Percentiles rank a stretch among this genome's conserved stretches.
These are phyloP conservation scores for Drosophila parabipectinata DNA, from an alignment of 1,140 invertebrate genomes.

Conservation along the genomic window DNA sequence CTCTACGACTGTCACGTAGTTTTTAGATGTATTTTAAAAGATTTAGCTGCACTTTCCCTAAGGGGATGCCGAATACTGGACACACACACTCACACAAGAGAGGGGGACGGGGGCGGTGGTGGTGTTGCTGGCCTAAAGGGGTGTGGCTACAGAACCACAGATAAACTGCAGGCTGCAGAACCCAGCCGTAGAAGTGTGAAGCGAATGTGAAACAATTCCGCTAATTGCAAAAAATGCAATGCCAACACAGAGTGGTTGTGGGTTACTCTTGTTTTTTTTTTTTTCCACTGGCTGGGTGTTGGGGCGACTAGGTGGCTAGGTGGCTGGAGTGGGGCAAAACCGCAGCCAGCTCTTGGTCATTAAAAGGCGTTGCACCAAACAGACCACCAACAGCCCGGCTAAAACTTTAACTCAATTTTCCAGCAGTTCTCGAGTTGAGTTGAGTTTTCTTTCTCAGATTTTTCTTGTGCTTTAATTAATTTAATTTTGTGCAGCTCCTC, in stretches of 20 bases:
- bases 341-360: constrained; percentile 44
- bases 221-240: constrained; percentile 73
- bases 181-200: constrained; percentile 36
- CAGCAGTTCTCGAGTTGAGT: constrained; percentile 50
- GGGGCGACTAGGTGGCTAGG: neutral
- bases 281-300: neutral
- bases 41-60: constrained; percentile 62
- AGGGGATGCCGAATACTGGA: constrained; percentile 61
- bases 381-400: constrained; percentile 15
- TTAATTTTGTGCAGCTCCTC: constrained; percentile 55
- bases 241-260: constrained; percentile 7
- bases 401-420: constrained; percentile 67
- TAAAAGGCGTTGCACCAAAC: constrained; percentile 53
- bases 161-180: constrained; percentile 63
- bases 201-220: constrained; percentile 79
- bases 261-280: neutral
- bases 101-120: neutral
- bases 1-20: constrained; percentile 29
- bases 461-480: constrained; percentile 72
- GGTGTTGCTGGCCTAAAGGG: constrained; percentile 37
- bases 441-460: constrained; percentile 66
- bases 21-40: constrained; percentile 80
- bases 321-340: neutral
- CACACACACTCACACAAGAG: constrained; percentile 29
- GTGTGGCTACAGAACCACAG: constrained; percentile 47